These are phyloP conservation scores for Ochropacha duplaris DNA, from an alignment of 2,888 invertebrate species.

Conservation along the genomic window DNA sequence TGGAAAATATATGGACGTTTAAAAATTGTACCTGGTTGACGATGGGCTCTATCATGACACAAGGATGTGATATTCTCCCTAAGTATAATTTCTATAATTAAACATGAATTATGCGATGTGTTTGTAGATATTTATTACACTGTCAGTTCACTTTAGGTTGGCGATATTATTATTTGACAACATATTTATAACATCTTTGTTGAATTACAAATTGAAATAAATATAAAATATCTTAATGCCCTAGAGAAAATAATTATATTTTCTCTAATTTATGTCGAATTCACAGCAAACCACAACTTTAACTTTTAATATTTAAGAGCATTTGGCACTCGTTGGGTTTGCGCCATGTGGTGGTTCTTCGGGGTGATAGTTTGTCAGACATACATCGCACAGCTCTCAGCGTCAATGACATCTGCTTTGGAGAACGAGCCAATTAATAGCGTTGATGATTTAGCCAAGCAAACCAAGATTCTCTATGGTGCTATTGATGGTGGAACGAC, in stretches of 20 bases:
- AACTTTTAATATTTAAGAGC: constrained; percentile 82
- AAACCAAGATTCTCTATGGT: constrained; percentile 96
- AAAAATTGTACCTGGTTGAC: constrained; percentile 97
- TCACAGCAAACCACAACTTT: too few relatives aligned
- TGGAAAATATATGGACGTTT: constrained; percentile 94
- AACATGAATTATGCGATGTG: too few relatives aligned
- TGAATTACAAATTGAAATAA: too few relatives aligned
- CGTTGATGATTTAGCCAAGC: constrained; percentile 95
- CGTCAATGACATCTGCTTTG: constrained; percentile 93
- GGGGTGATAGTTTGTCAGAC: constrained; percentile 95
- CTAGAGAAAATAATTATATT: too few relatives aligned
- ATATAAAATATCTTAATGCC: too few relatives aligned
- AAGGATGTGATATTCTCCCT: constrained; percentile 96
- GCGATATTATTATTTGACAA: too few relatives aligned
- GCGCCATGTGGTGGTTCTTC: constrained; percentile 97
- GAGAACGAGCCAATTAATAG: constrained; percentile 93
- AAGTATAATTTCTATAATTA: constrained; percentile 84
- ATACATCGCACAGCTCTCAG: constrained; percentile 97
- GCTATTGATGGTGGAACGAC: constrained; percentile 93
- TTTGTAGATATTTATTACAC: too few relatives aligned
- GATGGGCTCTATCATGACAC: constrained; percentile 95
- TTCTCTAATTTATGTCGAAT: too few relatives aligned
- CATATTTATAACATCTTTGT: too few relatives aligned
- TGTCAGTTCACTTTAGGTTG: too few relatives aligned
- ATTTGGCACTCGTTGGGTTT: constrained; percentile 93